phyloP scores from a whole-genome alignment of 2,113 vertebrate genomes.

The Bettongia penicillata region DNA sequence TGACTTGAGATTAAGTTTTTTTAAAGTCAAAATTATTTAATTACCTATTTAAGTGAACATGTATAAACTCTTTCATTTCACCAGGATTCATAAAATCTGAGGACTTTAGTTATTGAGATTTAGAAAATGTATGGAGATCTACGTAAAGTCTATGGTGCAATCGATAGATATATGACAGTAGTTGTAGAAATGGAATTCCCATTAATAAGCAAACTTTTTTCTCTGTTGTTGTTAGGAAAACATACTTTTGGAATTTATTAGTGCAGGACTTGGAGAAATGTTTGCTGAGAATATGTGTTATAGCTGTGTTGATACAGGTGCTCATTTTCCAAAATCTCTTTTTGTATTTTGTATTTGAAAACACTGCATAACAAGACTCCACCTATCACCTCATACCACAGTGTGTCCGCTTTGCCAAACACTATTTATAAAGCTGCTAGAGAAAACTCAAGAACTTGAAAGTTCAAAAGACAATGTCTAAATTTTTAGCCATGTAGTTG shows the following conservation, averaged over 20 bases:
- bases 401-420: neutral
- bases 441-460: constrained; percentile 27
- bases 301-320: constrained; percentile 6
- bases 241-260: constrained; percentile 27
- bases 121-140: constrained; percentile 38
- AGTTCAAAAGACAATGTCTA: constrained; percentile 21
- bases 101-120: constrained; percentile 58
- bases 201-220: constrained; percentile 58
- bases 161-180: neutral
- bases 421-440: neutral
- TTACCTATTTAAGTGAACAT: constrained; percentile 50
- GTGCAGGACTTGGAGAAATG: constrained; percentile 25
- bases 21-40: constrained; percentile 7
- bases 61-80: constrained; percentile 16
- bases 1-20: constrained; percentile 71
- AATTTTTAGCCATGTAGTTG: neutral
- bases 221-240: constrained; percentile 60
- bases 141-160: neutral
- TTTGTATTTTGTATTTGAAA: constrained; percentile 55
- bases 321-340: constrained; percentile 41
- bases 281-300: constrained; percentile 27
- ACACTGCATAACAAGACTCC: neutral
- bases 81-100: constrained; percentile 14
- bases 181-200: constrained; percentile 30
- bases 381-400: constrained; percentile 17